Conservation (phyloP, 2,113 vertebrate genomes). For the Oryzias curvinotus region DNA sequence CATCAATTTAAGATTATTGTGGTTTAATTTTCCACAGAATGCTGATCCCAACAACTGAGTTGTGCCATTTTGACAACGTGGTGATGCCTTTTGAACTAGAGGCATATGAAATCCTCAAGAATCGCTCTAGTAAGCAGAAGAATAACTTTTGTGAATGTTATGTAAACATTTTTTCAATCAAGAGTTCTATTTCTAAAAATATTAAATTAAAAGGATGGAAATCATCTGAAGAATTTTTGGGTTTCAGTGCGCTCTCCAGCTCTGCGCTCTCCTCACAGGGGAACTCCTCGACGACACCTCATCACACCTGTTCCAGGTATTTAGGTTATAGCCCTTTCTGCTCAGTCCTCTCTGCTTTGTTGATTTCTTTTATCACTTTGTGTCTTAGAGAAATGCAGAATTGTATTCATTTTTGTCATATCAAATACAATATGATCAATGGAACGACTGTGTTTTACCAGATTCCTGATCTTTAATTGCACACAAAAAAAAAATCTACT, state of each 20-base stretch:
- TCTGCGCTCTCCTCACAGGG: conserved; percentile 81
- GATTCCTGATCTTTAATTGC: too few relatives aligned
- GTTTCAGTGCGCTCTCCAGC: conserved; percentile 82
- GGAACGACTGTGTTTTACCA: too few relatives aligned
- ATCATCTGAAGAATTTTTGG: background rate
- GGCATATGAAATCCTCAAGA: conserved; percentile 89
- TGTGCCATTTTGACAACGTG: conserved; percentile 91
- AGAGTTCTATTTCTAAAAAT: background rate
- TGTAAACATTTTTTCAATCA: background rate
- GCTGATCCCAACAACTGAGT: conserved; percentile 83
- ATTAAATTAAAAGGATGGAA: background rate
- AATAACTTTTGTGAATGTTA: background rate
- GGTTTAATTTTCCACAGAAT: conserved; percentile 72
- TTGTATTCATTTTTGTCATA: too few relatives aligned
- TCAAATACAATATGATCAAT: too few relatives aligned
- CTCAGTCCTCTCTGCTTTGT: background rate
- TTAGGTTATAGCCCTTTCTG: background rate
- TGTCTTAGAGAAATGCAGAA: background rate
- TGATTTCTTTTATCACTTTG: conserved; percentile 6
- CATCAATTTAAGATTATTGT: background rate
- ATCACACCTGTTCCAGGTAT: conserved; percentile 93
- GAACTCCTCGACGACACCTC: conserved; percentile 87
- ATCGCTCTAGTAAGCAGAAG: conserved; percentile 79
- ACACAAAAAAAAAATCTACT: too few relatives aligned
- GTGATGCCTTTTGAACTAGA: conserved; percentile 91